A percentile compares a stretch with the other conserved stretches of the same genome.
phyloP scores from a whole-genome alignment of 2,888 invertebrate species.

The Agriopis aurantiaria region DNA sequence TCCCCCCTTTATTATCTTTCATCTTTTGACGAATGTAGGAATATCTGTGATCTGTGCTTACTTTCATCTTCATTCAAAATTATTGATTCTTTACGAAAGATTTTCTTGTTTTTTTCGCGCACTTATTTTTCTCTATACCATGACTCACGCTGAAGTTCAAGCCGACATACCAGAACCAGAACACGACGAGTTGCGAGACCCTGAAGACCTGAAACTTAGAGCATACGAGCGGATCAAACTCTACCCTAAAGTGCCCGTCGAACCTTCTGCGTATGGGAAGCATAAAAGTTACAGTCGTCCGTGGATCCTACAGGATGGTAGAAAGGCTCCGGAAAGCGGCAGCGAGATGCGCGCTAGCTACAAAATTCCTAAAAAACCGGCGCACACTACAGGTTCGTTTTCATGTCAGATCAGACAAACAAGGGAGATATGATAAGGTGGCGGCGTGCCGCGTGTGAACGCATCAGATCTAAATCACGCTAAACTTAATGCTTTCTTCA shows the following conservation, averaged over 20 bases:
- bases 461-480: no score
- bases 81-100: no score
- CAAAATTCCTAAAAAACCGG: slow-evolving; percentile 64
- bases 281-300: slow-evolving; percentile 73
- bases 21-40: no score
- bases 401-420: neutral
- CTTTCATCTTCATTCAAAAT: no score
- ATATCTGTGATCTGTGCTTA: no score
- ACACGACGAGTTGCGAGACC: slow-evolving; percentile 50
- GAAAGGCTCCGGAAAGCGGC: slow-evolving; percentile 66
- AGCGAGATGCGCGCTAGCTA: slow-evolving; percentile 76
- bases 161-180: slow-evolving; percentile 70
- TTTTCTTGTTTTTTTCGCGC: no score
- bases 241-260: slow-evolving; percentile 74
- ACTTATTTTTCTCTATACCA: slow-evolving; percentile 14
- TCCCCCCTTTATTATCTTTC: no score
- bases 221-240: slow-evolving; percentile 73
- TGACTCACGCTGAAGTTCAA: slow-evolving; percentile 66
- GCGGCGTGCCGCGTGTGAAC: no score
- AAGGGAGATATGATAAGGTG: no score
- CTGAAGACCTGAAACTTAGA: slow-evolving; percentile 65
- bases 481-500: slow-evolving; percentile 35
- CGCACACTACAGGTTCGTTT: slow-evolving; percentile 60
- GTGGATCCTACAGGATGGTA: slow-evolving; percentile 81
- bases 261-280: slow-evolving; percentile 75